These are phyloP conservation scores for Cantharis flavilabris DNA, from an alignment of 2,888 invertebrate species.

Conservation along the genomic window DNA sequence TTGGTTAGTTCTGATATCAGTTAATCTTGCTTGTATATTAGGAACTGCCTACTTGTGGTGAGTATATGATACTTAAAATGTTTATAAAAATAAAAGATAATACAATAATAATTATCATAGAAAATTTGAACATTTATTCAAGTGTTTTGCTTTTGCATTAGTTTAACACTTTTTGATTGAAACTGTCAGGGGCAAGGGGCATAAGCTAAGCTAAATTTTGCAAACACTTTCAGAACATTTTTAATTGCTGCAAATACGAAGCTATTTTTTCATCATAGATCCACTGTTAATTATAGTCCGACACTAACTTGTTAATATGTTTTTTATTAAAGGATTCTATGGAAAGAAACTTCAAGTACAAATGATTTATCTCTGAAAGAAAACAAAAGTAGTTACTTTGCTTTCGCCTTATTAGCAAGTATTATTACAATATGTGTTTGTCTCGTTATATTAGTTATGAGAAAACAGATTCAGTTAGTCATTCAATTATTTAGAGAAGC, in stretches of 20 bases:
- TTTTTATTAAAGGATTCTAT: constrained; percentile 51
- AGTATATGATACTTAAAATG: constrained; percentile 32
- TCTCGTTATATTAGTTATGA: constrained; percentile 55
- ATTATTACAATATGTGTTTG: constrained; percentile 61
- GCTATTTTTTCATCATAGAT: too few species aligned
- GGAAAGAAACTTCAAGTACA: constrained; percentile 46
- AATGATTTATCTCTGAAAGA: constrained; percentile 3
- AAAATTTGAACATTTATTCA: too few species aligned
- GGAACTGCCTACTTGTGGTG: constrained; percentile 67
- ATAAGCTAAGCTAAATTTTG: too few species aligned
- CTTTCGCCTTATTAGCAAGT: constrained; percentile 60
- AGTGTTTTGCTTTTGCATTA: too few species aligned
- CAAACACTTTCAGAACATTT: too few species aligned
- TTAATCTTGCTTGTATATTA: constrained; percentile 57
- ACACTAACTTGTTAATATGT: neutral
- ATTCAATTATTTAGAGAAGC: constrained; percentile 68
- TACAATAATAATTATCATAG: too few species aligned
- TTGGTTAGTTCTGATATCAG: constrained; percentile 64
- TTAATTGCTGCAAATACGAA: too few species aligned
- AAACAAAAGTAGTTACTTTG: constrained; percentile 15
- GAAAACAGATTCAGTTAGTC: constrained; percentile 66
- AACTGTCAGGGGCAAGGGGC: too few species aligned
- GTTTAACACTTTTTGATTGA: too few species aligned
- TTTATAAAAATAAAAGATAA: too few species aligned
- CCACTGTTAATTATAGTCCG: neutral